Evolutionary conservation across 2,888 invertebrate genomes (phyloP), one percentile per base, ranked within the genome.

Genomic region (Andrena marginata): DNA sequence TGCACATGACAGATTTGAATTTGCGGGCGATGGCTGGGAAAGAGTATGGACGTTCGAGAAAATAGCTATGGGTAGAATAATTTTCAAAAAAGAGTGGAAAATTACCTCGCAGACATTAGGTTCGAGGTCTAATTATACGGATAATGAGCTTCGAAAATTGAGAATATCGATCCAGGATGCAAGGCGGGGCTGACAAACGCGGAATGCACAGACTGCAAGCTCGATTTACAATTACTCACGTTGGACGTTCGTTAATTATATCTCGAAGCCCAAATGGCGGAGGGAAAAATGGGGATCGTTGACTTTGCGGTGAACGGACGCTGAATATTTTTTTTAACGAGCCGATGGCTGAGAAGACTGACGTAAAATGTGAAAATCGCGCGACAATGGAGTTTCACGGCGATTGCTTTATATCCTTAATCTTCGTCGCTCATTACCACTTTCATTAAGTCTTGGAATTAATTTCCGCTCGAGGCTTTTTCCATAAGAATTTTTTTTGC

Each of bases 381-480:
- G 49, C n/a, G 73, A 82, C 82, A 73, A 71, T 62, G 59, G 56
- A 49, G 59, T 49, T 74, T 74, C 35, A 59, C 63, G 64, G 68
- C 78, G 78, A 84, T 84, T 64, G 71, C 74, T 71, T 71, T 71
- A 78, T 75, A 78, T 75, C 78, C 83, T 82, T 82, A 84, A 84
- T 84, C 83, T 84, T 84, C 83, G 63, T 75, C 65, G 82, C 84
- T 82, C 84, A 78, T 84, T 84, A 84, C 83, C 78, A 78, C 64
- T 73, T 79, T 79, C 76, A 83, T 79, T 79, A 79, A 72, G 69
- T 70, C 51, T 65, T 26, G 68, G 76, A 76, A 84, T 83, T 84
- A 84, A 84, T 84, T 83, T 84, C 84, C 84, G 83, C 20, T 33
- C 56, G 48, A 60, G 35, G 26, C 62, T 71, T 77, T 74, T 71